Base-by-base conservation (phyloP, 2,888 invertebrate species). In the Aethes cnicana region DNA sequence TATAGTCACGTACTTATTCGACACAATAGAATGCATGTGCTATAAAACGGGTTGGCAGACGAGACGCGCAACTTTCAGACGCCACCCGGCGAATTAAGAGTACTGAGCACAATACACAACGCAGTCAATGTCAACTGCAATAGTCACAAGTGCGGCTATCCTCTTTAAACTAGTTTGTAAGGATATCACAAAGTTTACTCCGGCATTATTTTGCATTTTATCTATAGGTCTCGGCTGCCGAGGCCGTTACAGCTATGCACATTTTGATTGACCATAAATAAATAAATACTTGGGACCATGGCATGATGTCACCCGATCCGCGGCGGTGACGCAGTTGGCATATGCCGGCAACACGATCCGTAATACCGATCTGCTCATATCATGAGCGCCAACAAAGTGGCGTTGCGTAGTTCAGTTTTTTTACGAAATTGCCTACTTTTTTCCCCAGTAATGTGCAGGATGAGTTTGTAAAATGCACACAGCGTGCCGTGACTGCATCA, bases 261-360 rank as follows among this genome's bases (percentile, higher is more conserved):
- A 50, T 58, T 57, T 54, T 39, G n/a, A n/a, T n/a, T n/a, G n/a
- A n/a, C n/a, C n/a, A n/a, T n/a, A n/a, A n/a, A n/a, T n/a, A n/a
- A n/a, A n/a, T n/a, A n/a, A n/a, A n/a, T 55, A 53, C 32, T 46
- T 48, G 58, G 59, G 63, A n/a, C 59, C 57, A 58, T 63, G 59
- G 59, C 62, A 61, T 71, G 68, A 70, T 73, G 73, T 76, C 74
- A 81, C 62, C 58, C 68, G 72, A 74, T 67, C 62, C 64, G 63
- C 54, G 62, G 62, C 69, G 61, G 64, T 82, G 80, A 77, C 84
- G 82, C 77, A 81, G 76, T 84, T 83, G 81, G 86, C 84, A 78
- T 78, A 77, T 74, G 77, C 74, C 67, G 63, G 71, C 68, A 75
- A 79, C 68, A 68, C 42, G 72, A 72, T 60, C 63, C 65, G 63